Percentiles rank a stretch among this genome's conserved stretches.
phyloP scores from a whole-genome alignment of 1,140 invertebrate genomes.

The Choristoneura fumiferana region DNA sequence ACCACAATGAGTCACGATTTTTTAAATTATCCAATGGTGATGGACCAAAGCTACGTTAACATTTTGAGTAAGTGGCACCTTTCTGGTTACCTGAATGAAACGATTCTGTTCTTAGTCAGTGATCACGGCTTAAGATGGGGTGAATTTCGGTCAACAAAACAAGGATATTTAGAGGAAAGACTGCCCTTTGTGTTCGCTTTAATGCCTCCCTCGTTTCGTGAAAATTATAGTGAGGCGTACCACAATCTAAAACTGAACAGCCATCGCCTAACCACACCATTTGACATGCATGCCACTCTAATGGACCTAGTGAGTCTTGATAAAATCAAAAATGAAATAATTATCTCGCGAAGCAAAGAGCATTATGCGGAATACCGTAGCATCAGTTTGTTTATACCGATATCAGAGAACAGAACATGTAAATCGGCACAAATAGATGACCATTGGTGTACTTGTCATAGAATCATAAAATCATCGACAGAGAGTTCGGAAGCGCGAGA shows the following conservation, averaged over 20 bases:
- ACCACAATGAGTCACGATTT: constrained; percentile 86
- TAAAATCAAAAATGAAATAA: constrained; percentile 41
- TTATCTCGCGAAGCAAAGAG: constrained; percentile 33
- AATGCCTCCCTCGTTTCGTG: constrained; percentile 85
- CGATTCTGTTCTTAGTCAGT: constrained; percentile 88
- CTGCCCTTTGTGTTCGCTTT: constrained; percentile 90
- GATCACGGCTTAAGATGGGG: constrained; percentile 96
- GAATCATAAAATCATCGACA: constrained; percentile 45
- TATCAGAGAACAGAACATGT: constrained; percentile 86
- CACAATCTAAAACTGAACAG: constrained; percentile 84
- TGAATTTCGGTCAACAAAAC: constrained; percentile 81
- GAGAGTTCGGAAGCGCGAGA: constrained; percentile 63
- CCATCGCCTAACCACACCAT: constrained; percentile 88
- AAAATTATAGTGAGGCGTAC: constrained; percentile 81
- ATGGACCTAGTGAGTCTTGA: constrained; percentile 55
- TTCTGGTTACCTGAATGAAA: constrained; percentile 80
- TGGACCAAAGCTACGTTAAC: constrained; percentile 80
- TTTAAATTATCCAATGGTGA: constrained; percentile 82
- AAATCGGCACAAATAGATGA: constrained; percentile 84
- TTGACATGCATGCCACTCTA: constrained; percentile 86
- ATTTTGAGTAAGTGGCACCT: constrained; percentile 80
- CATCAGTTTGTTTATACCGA: constrained; percentile 86
- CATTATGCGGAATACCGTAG: constrained; percentile 65
- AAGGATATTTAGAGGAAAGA: constrained; percentile 92
- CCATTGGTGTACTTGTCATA: constrained; percentile 90